Conservation (phyloP, 2,113 vertebrate genomes). For the Danionella cerebrum region DNA sequence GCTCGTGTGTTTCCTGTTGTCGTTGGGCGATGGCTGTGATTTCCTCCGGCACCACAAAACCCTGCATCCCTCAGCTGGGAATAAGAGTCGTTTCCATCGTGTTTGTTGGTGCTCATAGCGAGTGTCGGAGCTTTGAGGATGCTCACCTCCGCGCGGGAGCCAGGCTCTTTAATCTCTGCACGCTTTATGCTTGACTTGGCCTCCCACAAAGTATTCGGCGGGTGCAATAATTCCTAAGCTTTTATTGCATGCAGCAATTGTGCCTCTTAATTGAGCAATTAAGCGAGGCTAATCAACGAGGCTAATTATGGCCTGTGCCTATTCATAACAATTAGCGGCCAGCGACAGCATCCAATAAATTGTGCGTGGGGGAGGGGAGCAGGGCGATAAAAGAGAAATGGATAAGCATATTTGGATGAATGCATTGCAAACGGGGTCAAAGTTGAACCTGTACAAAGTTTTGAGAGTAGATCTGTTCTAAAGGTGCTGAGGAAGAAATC, state of each 20-base stretch:
- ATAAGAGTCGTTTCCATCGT: background rate
- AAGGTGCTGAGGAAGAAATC: slow-evolving; percentile 11
- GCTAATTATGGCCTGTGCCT: slow-evolving; percentile 73
- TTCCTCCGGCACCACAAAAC: background rate
- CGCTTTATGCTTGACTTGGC: slow-evolving; percentile 21
- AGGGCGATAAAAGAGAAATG: slow-evolving; percentile 4
- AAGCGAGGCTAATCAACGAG: slow-evolving; percentile 75
- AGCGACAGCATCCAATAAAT: slow-evolving; percentile 70
- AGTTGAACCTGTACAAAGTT: background rate
- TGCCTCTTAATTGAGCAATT: slow-evolving; percentile 77
- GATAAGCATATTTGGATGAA: slow-evolving; percentile 47
- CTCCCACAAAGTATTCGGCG: slow-evolving; percentile 39
- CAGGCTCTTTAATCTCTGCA: slow-evolving; percentile 9
- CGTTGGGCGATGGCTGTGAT: background rate
- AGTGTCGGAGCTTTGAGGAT: background rate
- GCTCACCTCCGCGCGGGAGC: background rate
- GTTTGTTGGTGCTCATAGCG: background rate
- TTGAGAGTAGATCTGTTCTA: background rate
- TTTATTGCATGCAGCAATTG: slow-evolving; percentile 69
- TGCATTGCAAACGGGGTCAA: background rate
- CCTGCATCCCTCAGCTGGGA: background rate
- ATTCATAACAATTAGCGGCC: slow-evolving; percentile 75
- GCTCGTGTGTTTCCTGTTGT: background rate
- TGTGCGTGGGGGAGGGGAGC: slow-evolving; percentile 34
- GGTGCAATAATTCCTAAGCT: slow-evolving; percentile 53